Conservation (phyloP, 2,888 invertebrate species). For the Drymonia ruficornis region DNA sequence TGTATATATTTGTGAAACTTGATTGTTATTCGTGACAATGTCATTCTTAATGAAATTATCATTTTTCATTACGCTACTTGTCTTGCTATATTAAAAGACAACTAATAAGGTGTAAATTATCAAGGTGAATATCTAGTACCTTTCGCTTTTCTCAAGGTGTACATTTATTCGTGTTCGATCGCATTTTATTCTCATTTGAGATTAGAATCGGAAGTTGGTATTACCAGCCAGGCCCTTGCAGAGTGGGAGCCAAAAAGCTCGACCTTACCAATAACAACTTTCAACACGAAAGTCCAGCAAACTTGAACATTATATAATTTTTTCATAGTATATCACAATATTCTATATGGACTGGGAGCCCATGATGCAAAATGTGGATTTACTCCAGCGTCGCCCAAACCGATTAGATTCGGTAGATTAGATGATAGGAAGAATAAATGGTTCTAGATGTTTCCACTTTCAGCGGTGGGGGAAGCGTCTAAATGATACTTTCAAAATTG, state of each 20-base stretch:
- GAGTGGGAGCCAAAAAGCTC: background rate
- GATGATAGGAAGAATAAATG: too few relatives aligned
- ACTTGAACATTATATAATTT: too few relatives aligned
- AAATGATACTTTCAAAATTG: too few relatives aligned
- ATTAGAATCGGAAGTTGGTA: background rate
- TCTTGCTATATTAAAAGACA: background rate
- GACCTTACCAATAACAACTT: background rate
- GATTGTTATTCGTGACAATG: constrained; percentile 13
- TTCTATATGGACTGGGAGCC: too few relatives aligned
- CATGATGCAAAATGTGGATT: too few relatives aligned
- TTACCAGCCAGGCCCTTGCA: background rate
- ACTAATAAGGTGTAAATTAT: background rate
- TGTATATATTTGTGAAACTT: constrained; percentile 18
- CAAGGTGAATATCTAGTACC: background rate
- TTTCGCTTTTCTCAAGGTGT: constrained; percentile 1
- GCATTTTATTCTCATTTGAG: background rate
- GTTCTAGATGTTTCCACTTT: too few relatives aligned
- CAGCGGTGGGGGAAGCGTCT: too few relatives aligned
- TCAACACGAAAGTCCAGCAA: too few relatives aligned
- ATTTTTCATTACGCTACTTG: background rate
- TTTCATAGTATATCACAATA: too few relatives aligned
- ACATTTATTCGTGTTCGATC: background rate
- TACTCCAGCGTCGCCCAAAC: too few relatives aligned
- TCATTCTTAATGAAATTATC: constrained; percentile 3
- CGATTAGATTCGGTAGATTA: too few relatives aligned